Evolutionary conservation across 2,797 vertebrate genomes (phyloP).

Genomic region (Sebastiscus tertius): DNA sequence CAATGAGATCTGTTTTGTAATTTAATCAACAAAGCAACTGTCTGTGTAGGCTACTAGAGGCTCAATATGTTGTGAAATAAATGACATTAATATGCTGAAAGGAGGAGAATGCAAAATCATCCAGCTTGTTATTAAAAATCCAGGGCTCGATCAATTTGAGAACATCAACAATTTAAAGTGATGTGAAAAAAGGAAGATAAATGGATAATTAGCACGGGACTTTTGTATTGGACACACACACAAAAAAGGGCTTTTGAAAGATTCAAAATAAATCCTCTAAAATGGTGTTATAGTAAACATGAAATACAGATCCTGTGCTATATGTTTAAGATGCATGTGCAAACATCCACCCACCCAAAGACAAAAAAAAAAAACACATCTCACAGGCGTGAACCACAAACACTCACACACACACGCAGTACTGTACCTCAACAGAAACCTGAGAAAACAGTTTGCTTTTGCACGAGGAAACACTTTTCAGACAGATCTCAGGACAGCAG

Average conservation of each 20-base stretch:
- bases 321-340: background rate
- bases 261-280: background rate
- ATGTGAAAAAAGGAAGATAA: background rate
- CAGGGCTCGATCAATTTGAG: background rate
- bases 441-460: constrained; percentile 18
- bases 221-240: background rate
- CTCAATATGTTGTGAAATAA: background rate
- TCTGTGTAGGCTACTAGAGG: background rate
- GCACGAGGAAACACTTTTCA: background rate
- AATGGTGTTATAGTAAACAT: background rate
- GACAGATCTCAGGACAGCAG: constrained; percentile 29
- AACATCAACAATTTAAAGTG: background rate
- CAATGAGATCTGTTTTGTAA: background rate
- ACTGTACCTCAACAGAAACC: background rate
- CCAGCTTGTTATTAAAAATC: background rate
- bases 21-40: background rate
- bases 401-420: background rate
- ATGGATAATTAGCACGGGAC: background rate
- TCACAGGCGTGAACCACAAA: background rate
- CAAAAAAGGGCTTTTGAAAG: background rate
- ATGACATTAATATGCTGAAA: background rate
- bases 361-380: constrained; percentile 5
- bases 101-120: background rate
- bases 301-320: background rate
- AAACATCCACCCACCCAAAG: background rate